These are phyloP conservation scores for Lophura swinhoii DNA, from an alignment of 2,797 vertebrate genomes.

Conservation along the genomic window DNA sequence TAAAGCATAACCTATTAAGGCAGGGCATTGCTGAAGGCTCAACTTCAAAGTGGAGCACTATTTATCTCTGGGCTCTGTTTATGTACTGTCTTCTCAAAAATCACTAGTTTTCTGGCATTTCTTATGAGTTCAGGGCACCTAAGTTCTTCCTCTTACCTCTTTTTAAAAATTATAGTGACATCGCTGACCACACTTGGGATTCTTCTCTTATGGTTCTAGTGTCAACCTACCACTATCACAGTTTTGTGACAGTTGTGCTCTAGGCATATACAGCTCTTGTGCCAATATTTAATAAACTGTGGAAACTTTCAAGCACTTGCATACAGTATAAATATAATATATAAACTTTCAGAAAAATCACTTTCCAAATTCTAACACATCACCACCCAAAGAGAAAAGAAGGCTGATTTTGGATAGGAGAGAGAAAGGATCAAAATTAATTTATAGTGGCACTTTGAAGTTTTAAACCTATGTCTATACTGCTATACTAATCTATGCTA, in stretches of 20 bases:
- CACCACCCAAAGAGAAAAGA: background rate
- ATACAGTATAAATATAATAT: background rate
- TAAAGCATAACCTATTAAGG: background rate
- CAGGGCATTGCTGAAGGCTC: background rate
- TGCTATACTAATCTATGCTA: background rate
- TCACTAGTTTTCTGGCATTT: background rate
- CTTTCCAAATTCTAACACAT: background rate
- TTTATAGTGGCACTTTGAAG: background rate
- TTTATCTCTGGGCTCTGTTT: slow-evolving; percentile 12
- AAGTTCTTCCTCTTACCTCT: background rate
- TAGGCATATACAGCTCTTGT: background rate
- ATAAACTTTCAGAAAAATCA: background rate
- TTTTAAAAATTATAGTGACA: background rate
- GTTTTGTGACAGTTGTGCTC: rapidly evolving
- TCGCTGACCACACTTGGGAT: background rate
- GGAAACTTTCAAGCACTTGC: rapidly evolving
- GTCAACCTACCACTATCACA: background rate
- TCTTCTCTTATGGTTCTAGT: background rate
- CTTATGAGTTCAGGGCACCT: background rate
- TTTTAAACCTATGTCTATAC: background rate
- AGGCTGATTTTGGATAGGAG: background rate
- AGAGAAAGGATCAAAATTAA: background rate
- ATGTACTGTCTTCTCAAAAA: background rate
- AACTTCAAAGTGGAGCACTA: background rate
- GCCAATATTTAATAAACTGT: background rate